Base-by-base conservation (phyloP, 2,888 invertebrate genomes). In the Brenthis daphne region DNA sequence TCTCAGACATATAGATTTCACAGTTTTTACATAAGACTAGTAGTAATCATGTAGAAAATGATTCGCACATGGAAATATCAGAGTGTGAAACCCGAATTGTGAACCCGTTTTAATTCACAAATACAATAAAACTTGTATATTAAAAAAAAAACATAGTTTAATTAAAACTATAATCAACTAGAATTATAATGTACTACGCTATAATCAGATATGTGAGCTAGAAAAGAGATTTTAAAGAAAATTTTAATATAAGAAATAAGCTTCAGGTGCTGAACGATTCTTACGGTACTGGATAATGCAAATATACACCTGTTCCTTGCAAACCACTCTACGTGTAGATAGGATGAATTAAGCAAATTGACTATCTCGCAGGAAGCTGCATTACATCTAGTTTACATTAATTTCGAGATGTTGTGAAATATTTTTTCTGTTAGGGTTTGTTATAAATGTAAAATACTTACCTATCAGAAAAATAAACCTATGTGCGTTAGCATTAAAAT, bases 271-370 rank as follows among this genome's bases (percentile, higher is more conserved):
- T 68, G 73, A 64, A 67, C 73, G 72, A 64, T 61, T 69, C 58
- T 37, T 57, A 66, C 53, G 47, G 58, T 70, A 58, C 69, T 71
- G 58, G 64, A 68, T 68, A 73, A 76, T 76, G 75, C 73, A 76
- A 74, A 76, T 74, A 68, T 72, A 68, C 77, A 77, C 72, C 77
- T 76, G 77, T 63, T 72, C 69, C 69, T 71, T 67, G 69, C 64
- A 72, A 61, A 71, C 73, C 73, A 73, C 70, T 74, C 73, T 75
- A 72, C 75, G 70, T 73, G 74, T 71, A 68, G 71, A 74, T 71
- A 71, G 57, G 70, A 73, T 68, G 63, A 68, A 76, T 75, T 75
- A 76, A 56, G 67, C 43, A 67, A 67, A 67, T 67, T 67, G 56
- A 51, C 63, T 63, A 37, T 63, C 53, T 51, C 53, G 43, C 20